Evolutionary conservation across 2,888 invertebrate species (phyloP), one percentile per base, ranked within the genome.

Genomic region (Monoplex corrugatus): DNA sequence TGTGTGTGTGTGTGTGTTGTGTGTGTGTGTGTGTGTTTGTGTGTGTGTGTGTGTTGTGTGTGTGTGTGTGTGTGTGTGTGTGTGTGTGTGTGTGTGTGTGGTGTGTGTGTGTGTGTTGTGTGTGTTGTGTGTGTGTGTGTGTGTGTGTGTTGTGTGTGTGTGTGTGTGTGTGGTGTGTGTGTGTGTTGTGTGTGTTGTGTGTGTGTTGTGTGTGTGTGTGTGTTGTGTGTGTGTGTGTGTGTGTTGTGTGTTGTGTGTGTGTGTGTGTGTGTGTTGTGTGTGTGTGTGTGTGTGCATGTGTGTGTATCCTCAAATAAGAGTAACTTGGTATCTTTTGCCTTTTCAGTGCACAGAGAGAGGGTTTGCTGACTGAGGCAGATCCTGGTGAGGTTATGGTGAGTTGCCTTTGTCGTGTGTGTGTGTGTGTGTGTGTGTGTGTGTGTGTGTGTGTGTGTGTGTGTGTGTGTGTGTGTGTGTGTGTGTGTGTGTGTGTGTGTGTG

Each of bases 331-430:
- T n/a, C 40, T n/a, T 44, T 78, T 78, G 43, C 45, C 32, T 50
- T 91, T 91, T 45, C 94, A 98, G 98, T 96, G 99, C 99, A 0
- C 99, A 99, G 96, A 97, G 98, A 57, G 98, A 98, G 93, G 99
- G 99, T 0, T 97, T 99, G 87, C 96, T 99, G 85, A 98, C 98
- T 0, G 99, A 99, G 96, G 98, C 98, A 0, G 98, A 96, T 23
- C 95, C 95, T 28, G 96, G 96, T 91, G 96, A 96, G 93, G 95
- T 95, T 80, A 93, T 93, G 93, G 94, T 93, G 92, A 89, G 88
- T 87, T 50, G 44, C 88, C 80, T 50, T 19, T 50, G 13, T 50
- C 10, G 10, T 10, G 19, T 44, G 8, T 80, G 43, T 38, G 35
- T 78, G 80, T 10, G 43, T 72, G 16, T 16, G 72, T 72, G 72